Evolutionary conservation across 2,113 vertebrate genomes (phyloP).

Genomic region (Chaenogobius annularis): DNA sequence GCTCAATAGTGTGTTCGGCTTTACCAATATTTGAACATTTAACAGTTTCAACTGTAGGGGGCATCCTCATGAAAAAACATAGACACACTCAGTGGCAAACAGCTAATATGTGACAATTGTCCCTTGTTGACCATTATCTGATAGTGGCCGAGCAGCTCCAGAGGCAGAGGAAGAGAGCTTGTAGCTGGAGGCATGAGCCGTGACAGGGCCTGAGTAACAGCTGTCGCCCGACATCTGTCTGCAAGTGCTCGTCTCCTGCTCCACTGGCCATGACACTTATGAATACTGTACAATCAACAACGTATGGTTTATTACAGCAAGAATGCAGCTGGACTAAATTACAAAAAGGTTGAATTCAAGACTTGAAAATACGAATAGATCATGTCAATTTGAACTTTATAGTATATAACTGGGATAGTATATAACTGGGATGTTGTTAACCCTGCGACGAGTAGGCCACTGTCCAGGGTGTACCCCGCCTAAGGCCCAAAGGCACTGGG

Average conservation of each 20-base stretch:
- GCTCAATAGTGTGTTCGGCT: background rate
- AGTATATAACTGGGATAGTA: too few relatives aligned
- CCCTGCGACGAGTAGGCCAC: too few relatives aligned
- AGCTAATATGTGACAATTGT: conserved; percentile 8
- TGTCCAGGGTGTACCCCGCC: too few relatives aligned
- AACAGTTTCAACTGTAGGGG: background rate
- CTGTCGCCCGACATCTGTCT: conserved; percentile 59
- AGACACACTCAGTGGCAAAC: background rate
- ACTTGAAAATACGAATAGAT: too few relatives aligned
- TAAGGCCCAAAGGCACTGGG: too few relatives aligned
- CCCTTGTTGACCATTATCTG: background rate
- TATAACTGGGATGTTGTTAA: too few relatives aligned
- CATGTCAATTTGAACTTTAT: too few relatives aligned
- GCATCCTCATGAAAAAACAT: background rate
- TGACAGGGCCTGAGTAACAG: conserved; percentile 23
- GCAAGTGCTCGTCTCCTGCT: conserved; percentile 60
- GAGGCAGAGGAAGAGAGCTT: conserved; percentile 17
- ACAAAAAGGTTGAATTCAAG: too few relatives aligned
- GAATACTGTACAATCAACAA: background rate
- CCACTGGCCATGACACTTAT: conserved; percentile 43
- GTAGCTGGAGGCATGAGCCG: conserved; percentile 20
- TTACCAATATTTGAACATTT: background rate
- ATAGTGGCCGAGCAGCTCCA: background rate
- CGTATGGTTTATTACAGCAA: background rate
- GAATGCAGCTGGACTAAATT: too few relatives aligned